These are phyloP conservation scores for Lerista edwardsae DNA, from an alignment of 2,797 vertebrate genomes.

Conservation along the genomic window DNA sequence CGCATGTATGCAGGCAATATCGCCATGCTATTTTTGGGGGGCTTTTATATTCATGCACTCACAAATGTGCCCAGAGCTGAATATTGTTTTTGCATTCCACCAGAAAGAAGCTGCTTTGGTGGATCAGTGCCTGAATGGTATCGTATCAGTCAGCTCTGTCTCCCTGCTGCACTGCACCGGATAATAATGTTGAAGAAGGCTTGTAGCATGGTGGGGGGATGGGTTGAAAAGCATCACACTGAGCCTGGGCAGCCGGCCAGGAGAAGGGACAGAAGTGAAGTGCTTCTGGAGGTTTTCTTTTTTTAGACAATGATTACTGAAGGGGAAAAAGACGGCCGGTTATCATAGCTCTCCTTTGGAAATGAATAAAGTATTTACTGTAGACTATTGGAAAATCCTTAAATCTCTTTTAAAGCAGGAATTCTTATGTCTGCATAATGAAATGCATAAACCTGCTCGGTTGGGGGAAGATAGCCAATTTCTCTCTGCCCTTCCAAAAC, in stretches of 20 bases:
- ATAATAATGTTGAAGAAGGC: constrained; percentile 57
- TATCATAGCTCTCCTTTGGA: constrained; percentile 54
- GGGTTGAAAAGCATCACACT: constrained; percentile 69
- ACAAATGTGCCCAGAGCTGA: constrained; percentile 18
- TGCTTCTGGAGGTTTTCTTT: constrained; percentile 68
- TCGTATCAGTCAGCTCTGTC: constrained; percentile 34
- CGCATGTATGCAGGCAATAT: constrained; percentile 1
- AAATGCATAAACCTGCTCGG: constrained; percentile 28
- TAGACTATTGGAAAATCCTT: constrained; percentile 61
- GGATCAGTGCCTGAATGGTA: constrained; percentile 26
- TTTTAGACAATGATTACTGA: constrained; percentile 71
- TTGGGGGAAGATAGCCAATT: constrained; percentile 22
- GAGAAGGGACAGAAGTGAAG: constrained; percentile 69
- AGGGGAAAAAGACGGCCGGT: constrained; percentile 66
- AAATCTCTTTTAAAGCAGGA: constrained; percentile 56
- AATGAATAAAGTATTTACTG: constrained; percentile 60
- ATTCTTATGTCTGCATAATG: constrained; percentile 49
- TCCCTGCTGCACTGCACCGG: constrained; percentile 40
- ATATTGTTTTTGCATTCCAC: background rate
- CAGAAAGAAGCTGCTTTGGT: background rate
- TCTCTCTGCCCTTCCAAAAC: constrained; percentile 52
- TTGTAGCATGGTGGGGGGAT: constrained; percentile 55
- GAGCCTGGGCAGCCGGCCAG: constrained; percentile 71
- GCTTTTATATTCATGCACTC: background rate
- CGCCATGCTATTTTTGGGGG: too few species aligned